Percentiles rank a stretch among this genome's conserved stretches.
These are phyloP conservation scores for Drosophila dives DNA, from an alignment of 2,888 invertebrate genomes.

Conservation along the genomic window DNA sequence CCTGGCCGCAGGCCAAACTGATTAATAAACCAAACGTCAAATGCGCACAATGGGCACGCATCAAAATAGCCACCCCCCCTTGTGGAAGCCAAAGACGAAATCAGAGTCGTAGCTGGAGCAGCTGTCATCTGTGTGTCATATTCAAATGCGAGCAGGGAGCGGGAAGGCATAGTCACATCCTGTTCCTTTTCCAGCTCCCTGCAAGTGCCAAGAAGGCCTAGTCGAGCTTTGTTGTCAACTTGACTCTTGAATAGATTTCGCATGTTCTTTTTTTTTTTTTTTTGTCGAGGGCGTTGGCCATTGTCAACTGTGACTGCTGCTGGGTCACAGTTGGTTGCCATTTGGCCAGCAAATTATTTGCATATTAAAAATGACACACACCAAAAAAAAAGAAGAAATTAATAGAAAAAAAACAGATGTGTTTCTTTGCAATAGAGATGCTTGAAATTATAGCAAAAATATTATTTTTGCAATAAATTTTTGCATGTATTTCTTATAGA, in stretches of 20 bases:
- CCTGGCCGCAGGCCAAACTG: conserved; percentile 83
- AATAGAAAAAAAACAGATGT: conserved; percentile 12
- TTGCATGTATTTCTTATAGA: background rate
- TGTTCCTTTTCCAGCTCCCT: conserved; percentile 58
- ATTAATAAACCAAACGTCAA: conserved; percentile 85
- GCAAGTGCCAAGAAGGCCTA: conserved; percentile 67
- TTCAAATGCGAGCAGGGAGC: conserved; percentile 62
- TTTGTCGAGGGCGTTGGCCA: conserved; percentile 56
- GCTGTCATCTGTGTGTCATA: conserved; percentile 83
- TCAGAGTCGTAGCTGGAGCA: conserved; percentile 61
- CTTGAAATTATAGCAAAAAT: background rate
- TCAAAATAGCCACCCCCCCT: conserved; percentile 47
- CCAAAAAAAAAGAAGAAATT: conserved; percentile 12
- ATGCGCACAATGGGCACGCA: conserved; percentile 78
- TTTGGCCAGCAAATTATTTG: conserved; percentile 80
- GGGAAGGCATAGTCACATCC: conserved; percentile 62
- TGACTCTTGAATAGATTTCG: conserved; percentile 71
- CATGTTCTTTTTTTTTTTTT: conserved; percentile 36
- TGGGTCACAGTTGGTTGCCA: conserved; percentile 81
- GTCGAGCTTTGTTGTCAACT: conserved; percentile 77
- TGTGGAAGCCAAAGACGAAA: conserved; percentile 28
- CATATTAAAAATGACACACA: conserved; percentile 69
- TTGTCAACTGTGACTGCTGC: conserved; percentile 69
- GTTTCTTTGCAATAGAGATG: background rate
- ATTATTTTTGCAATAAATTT: background rate